A percentile compares a stretch with the other conserved stretches of the same genome.
phyloP scores from a whole-genome alignment of 2,113 vertebrate species.

The Neogobius melanostomus region DNA sequence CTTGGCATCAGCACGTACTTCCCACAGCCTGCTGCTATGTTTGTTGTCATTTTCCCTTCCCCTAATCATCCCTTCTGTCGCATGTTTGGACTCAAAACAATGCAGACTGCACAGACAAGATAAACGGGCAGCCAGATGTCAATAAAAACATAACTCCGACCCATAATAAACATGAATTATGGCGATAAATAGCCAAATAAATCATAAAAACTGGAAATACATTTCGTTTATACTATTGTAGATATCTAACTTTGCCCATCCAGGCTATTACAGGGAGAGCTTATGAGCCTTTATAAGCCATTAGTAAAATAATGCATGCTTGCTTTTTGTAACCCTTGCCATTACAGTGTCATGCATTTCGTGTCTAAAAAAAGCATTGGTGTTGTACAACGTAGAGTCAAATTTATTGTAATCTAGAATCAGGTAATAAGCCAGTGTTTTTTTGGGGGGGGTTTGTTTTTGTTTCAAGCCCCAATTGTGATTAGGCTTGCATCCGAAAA shows the following conservation, averaged over 20 bases:
- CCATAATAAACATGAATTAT: constrained; percentile 23
- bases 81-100: constrained; percentile 68
- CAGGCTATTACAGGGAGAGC: not conserved
- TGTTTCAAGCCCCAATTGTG: no score
- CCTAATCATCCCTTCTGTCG: constrained; percentile 44
- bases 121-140: constrained; percentile 51
- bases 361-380: no score
- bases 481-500: no score
- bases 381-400: no score
- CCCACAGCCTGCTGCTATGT: constrained; percentile 33
- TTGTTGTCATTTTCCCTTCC: constrained; percentile 41
- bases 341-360: no score
- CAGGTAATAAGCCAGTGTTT: no score
- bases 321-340: not conserved
- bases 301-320: not conserved
- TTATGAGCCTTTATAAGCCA: not conserved
- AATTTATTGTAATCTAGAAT: no score
- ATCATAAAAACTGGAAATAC: not conserved
- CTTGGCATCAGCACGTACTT: constrained; percentile 19
- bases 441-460: no score
- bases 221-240: not conserved
- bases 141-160: constrained; percentile 30
- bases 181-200: not conserved
- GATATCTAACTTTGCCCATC: not conserved
- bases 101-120: constrained; percentile 43